A percentile compares a stretch with the other conserved stretches of the same genome.
Conservation (phyloP, 2,888 invertebrate species). For the Ferdinandea cuprea region DNA sequence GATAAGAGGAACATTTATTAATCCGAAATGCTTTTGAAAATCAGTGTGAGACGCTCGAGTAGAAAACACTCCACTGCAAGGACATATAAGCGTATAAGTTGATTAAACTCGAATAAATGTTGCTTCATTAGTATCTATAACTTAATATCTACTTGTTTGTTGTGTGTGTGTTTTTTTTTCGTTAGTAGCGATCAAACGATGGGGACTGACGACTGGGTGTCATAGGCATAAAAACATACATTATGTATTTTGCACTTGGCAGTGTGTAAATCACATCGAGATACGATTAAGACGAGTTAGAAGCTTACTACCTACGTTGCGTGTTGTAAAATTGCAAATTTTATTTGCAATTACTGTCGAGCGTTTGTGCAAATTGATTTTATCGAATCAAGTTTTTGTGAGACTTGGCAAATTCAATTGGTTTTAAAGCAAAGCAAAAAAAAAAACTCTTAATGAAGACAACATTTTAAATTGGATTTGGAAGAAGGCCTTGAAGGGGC, state of each 20-base stretch:
- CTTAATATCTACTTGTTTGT: constrained; percentile 44
- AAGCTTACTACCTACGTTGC: not conserved
- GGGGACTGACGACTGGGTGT: not conserved
- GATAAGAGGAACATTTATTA: constrained; percentile 8
- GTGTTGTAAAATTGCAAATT: constrained; percentile 27
- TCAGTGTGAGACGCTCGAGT: not conserved
- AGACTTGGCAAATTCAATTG: constrained; percentile 1
- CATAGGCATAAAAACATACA: constrained; percentile 7
- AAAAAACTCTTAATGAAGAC: not conserved
- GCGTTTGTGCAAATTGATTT: constrained; percentile 30
- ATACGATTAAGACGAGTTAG: constrained; percentile 3
- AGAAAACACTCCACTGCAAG: constrained; percentile 28
- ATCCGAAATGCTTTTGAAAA: not conserved
- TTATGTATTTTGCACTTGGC: not conserved
- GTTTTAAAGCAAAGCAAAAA: not conserved
- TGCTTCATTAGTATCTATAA: constrained; percentile 55
- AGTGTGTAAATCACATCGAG: not conserved
- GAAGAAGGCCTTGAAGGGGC: not conserved
- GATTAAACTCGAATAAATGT: constrained; percentile 44
- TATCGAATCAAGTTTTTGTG: constrained; percentile 8
- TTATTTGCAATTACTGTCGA: constrained; percentile 29
- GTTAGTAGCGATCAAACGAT: not conserved
- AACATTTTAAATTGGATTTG: not conserved
- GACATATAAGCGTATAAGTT: constrained; percentile 25
- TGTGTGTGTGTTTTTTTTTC: constrained; percentile 6